phyloP scores from a whole-genome alignment of 64 coral and sea anemone genomes.

The Montipora cactus region DNA sequence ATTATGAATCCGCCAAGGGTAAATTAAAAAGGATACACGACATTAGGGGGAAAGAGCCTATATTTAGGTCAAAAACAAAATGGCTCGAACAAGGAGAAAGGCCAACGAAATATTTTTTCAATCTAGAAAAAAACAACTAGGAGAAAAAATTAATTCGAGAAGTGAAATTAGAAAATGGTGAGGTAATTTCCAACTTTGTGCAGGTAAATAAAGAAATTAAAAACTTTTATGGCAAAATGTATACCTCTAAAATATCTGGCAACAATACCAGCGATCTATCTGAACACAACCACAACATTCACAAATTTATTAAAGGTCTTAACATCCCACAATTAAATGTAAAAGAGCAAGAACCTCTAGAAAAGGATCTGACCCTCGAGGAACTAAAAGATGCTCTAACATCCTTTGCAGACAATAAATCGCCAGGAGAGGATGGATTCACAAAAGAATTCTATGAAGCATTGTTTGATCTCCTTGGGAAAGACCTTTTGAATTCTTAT shows the following conservation, averaged over 20 bases:
- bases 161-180: background rate
- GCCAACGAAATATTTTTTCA: conserved; percentile 8
- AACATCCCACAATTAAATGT: background rate
- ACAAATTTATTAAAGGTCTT: background rate
- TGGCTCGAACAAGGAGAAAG: conserved; percentile 13
- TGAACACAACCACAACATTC: too few relatives aligned
- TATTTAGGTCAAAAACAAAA: background rate
- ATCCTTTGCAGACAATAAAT: conserved; percentile 9
- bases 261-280: too few relatives aligned
- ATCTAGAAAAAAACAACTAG: background rate
- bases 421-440: background rate
- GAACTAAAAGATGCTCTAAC: conserved; percentile 13
- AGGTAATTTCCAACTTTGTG: too few relatives aligned
- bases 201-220: background rate
- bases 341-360: background rate
- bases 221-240: conserved; percentile 4
- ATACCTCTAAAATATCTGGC: background rate
- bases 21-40: conserved; percentile 5
- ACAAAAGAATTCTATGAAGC: background rate
- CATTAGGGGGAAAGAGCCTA: background rate
- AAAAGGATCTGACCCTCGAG: background rate
- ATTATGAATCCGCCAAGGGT: background rate
- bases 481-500: background rate
- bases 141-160: background rate
- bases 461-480: background rate